Percentiles rank a stretch among this genome's conserved stretches.
Evolutionary conservation across 2,797 vertebrate species (phyloP).

Genomic region (Meriones psammophilus): DNA sequence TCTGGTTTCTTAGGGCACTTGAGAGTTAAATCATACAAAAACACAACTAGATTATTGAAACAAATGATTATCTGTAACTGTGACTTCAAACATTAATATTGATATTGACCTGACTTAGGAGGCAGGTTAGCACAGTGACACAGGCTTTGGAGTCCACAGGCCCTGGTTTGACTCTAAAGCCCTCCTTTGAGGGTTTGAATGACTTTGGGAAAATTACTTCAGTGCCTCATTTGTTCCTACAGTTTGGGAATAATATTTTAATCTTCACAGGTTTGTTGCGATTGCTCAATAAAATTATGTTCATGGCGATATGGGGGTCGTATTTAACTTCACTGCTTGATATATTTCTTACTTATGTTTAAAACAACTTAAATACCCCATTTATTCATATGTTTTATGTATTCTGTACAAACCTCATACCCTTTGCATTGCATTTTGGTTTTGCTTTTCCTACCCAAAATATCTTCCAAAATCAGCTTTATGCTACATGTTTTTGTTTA

Average conservation of each 20-base stretch:
- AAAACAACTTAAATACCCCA: not conserved
- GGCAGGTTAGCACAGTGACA: slow-evolving; percentile 6
- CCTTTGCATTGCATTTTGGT: not conserved
- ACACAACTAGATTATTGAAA: not conserved
- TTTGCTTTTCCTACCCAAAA: not conserved
- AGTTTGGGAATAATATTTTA: slow-evolving; percentile 55
- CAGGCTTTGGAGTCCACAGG: slow-evolving; percentile 8
- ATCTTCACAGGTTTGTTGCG: slow-evolving; percentile 46
- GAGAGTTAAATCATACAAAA: slow-evolving; percentile 7
- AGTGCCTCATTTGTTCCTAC: slow-evolving; percentile 33
- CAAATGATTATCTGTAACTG: not conserved
- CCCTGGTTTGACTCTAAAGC: slow-evolving; percentile 1
- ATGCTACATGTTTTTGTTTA: not conserved
- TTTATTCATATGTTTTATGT: not conserved
- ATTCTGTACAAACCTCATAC: not conserved
- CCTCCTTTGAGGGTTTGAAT: slow-evolving; percentile 18
- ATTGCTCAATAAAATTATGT: slow-evolving; percentile 53
- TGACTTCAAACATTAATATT: slow-evolving; percentile 53
- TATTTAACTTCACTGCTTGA: slow-evolving; percentile 3
- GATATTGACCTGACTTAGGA: not conserved
- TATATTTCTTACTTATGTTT: not conserved
- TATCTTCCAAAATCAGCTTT: slow-evolving; percentile 45
- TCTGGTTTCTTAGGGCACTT: not conserved
- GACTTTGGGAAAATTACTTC: slow-evolving; percentile 59
- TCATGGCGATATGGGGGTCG: not conserved